Evolutionary conservation across 2,113 vertebrate genomes (phyloP).

Genomic region (Paralichthys olivaceus): DNA sequence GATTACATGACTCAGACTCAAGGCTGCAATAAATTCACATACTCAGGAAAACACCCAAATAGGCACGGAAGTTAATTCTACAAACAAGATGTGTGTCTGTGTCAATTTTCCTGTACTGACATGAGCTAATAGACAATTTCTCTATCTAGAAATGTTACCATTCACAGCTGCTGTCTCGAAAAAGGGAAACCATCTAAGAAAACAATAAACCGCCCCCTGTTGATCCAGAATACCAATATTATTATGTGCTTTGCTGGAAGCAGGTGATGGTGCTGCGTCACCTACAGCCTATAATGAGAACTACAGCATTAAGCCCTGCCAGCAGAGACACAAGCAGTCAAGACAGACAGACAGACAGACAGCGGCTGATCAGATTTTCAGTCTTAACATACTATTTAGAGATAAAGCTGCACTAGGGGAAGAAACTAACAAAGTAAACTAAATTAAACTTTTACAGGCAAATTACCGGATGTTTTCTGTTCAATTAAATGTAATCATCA

Average conservation of each 20-base stretch:
- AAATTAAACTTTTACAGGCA: not conserved
- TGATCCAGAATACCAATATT: slow-evolving; percentile 4
- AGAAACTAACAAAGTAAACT: not conserved
- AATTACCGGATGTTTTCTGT: not conserved
- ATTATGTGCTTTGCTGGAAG: slow-evolving; percentile 2
- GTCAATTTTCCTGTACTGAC: too few species aligned
- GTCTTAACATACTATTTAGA: not conserved
- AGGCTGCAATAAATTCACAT: slow-evolving; percentile 26
- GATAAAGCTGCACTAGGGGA: slow-evolving; percentile 26
- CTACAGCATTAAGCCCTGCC: slow-evolving; percentile 30
- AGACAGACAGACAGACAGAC: slow-evolving; percentile 3
- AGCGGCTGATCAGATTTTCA: slow-evolving; percentile 13
- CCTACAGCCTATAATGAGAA: slow-evolving; percentile 48
- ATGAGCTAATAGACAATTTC: not conserved
- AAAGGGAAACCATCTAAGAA: not conserved
- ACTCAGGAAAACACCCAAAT: not conserved
- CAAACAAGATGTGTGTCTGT: not conserved
- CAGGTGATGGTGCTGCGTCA: slow-evolving; percentile 4
- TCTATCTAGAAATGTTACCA: not conserved
- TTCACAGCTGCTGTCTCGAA: not conserved
- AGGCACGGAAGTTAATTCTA: not conserved
- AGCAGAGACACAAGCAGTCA: slow-evolving; percentile 13
- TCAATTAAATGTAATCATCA: too few species aligned
- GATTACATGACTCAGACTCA: slow-evolving; percentile 51
- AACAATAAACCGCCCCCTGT: not conserved